Evolutionary conservation across 1,140 invertebrate genomes (phyloP), one percentile per base, ranked within the genome.

Genomic region (Drosophila biarmipes): DNA sequence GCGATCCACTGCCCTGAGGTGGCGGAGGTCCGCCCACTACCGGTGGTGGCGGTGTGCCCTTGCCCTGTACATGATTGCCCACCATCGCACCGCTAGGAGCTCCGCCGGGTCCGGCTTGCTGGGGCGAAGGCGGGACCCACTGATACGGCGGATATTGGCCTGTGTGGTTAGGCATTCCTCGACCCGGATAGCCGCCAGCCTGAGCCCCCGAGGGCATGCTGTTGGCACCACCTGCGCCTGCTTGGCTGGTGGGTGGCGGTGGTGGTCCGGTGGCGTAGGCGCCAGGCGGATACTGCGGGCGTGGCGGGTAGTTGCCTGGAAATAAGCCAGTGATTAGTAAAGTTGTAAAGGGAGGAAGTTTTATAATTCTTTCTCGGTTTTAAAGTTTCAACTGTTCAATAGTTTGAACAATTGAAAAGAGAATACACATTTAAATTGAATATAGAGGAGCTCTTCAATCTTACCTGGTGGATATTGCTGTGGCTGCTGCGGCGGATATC

Each of bases 391-490:
- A 40, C 15, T 2, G 14, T 15, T 7, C 7, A 17, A 10, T 31
- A 31, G 29, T 31, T 17, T 40, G 17, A 40, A 17, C 14, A 2
- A 40, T 21, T 21, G 0, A 24, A 24, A 24, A 24, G 5, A 5
- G 3, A 24, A 24, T 24, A 24, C 3, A 24, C 1, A 24, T 2
- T 24, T 24, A 24, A 24, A 24, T 3, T 1, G 1, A 24, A 3
- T 24, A 24, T 24, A 24, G 24, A 24, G 5, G 24, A 24, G 24
- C 5, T 6, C 1, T 15, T 2, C 7, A 40, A 8, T 3, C n/a
- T 43, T 11, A 43, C 92, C 92, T 92, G 93, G 94, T 57, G 93
- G 92, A 91, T 94, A 94, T 81, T 94, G 94, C 77, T 94, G 93
- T 51, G 92, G 93, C 59, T 93, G 93, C 73, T 93, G 93, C 67